Evolutionary conservation across 2,797 vertebrate species (phyloP).

Genomic region (Tragelaphus eurycerus): DNA sequence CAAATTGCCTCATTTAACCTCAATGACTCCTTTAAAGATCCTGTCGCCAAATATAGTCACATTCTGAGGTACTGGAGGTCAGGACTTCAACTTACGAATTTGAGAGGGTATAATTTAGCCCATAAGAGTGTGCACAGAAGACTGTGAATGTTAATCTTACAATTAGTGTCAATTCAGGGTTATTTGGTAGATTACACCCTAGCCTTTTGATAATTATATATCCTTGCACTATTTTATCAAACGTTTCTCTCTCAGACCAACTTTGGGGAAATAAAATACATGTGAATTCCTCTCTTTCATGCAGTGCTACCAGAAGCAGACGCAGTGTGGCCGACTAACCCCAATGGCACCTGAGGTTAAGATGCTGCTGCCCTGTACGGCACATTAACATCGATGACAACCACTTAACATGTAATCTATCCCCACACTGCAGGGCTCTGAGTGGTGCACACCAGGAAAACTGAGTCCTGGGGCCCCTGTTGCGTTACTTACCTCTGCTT

Average conservation of each 20-base stretch:
- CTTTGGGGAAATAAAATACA: not conserved
- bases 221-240: not conserved
- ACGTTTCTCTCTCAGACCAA: not conserved
- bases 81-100: not conserved
- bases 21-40: not conserved
- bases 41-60: not conserved
- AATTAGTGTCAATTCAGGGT: not conserved
- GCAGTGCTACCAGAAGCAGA: not conserved
- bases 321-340: not conserved
- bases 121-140: not conserved
- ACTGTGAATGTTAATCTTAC: not conserved
- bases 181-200: not conserved
- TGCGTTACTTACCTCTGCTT: conserved; percentile 84
- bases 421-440: conserved; percentile 54
- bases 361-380: not conserved
- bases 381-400: conserved; percentile 59
- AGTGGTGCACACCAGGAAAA: conserved; percentile 77
- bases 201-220: not conserved
- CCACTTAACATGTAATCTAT: conserved; percentile 81
- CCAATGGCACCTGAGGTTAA: conserved; percentile 49
- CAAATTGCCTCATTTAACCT: not conserved
- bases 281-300: not conserved
- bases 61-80: not conserved
- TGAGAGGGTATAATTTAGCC: not conserved
- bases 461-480: conserved; percentile 79